Base-by-base conservation (phyloP, 2,888 invertebrate genomes). In the Volucella inanis region DNA sequence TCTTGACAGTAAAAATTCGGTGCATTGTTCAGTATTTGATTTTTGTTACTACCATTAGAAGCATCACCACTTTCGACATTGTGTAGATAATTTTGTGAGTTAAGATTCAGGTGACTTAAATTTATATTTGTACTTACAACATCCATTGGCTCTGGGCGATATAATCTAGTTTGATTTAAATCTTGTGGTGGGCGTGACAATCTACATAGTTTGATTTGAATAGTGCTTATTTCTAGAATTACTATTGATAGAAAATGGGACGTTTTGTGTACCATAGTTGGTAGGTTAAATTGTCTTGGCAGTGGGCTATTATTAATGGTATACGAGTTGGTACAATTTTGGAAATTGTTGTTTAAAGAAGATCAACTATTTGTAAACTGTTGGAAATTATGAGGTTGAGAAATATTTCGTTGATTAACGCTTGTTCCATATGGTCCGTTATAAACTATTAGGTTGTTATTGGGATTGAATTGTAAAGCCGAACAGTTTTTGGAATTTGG, bases 61-160 rank as follows among this genome's bases (percentile, higher is more conserved):
- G 15, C 1, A 15, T 14, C 14, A 22, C 38, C 61, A 15, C 45
- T 15, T 68, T 67, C 67, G 6, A 61, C 38, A 47, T 72, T 72
- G n/a, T n/a, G n/a, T 15, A 61, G 9, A 31, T 52, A 67, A 18
- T n/a, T 65, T 49, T 39, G 54, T 55, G 47, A 49, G 15, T 15
- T 65, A 2, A 8, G 49, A 50, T 75, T 75, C 2, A 14, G 4
- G 10, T 31, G 41, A 31, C 45, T 65, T 18, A 41, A 61, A 50
- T 62, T 77, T 3, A 67, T 68, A 9, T 3, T 76, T 43, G 50
- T 59, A 15, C 61, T 76, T 31, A n/a, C 43, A n/a, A 47, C 12
- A 15, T 76, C 61, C 76, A 75, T 75, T 11, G 65, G 57, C 3
- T 70, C 12, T 14, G 18, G 18, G 18, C 18, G 18, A 18, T 1